phyloP scores from a whole-genome alignment of 2,113 vertebrate genomes.

The Phocoena phocoena region DNA sequence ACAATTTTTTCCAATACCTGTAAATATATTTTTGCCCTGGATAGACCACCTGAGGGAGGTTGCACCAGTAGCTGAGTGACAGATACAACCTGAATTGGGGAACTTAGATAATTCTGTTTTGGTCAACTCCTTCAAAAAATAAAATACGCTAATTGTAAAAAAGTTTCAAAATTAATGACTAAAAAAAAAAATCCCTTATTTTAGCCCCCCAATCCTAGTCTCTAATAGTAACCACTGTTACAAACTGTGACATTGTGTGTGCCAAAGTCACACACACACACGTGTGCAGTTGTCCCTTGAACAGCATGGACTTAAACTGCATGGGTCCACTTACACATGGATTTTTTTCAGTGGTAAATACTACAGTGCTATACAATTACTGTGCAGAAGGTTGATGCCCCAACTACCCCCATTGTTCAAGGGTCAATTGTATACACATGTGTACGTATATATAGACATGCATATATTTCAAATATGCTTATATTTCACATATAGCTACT shows the following conservation, averaged over 20 bases:
- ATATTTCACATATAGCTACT: background rate
- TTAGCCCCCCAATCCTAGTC: background rate
- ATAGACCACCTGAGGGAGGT: background rate
- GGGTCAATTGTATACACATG: background rate
- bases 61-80: background rate
- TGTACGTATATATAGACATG: background rate
- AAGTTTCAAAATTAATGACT: background rate
- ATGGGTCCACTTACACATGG: background rate
- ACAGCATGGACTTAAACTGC: background rate
- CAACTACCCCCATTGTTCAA: background rate
- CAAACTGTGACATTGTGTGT: background rate
- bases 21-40: background rate
- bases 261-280: background rate
- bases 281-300: background rate
- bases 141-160: background rate
- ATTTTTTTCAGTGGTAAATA: background rate
- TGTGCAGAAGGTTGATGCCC: background rate
- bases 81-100: background rate
- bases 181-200: background rate
- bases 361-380: background rate
- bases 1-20: background rate
- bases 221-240: background rate
- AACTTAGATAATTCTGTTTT: background rate
- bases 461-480: background rate
- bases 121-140: background rate